Evolutionary conservation across 2,113 vertebrate genomes (phyloP).

Genomic region (Heloderma charlesbogerti): DNA sequence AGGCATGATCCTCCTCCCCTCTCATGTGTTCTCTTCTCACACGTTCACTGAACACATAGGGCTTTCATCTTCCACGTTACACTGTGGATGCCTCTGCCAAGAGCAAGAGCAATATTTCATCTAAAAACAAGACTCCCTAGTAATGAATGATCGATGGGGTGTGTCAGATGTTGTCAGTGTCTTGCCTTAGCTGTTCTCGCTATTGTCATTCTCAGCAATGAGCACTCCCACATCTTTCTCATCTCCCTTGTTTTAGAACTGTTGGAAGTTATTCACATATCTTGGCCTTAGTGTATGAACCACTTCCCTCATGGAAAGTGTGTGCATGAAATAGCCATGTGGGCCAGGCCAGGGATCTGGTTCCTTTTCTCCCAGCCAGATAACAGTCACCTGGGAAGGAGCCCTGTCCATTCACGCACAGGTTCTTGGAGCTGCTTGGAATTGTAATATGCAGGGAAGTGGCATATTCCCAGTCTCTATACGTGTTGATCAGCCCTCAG

Average conservation of each 20-base stretch:
- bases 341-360: too few species aligned
- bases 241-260: not conserved
- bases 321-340: not conserved
- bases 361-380: not conserved
- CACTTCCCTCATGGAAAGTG: not conserved
- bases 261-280: not conserved
- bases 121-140: not conserved
- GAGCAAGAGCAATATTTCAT: not conserved
- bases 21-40: not conserved
- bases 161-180: not conserved
- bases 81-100: not conserved
- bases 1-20: not conserved
- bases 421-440: not conserved
- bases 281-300: not conserved
- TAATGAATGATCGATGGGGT: too few species aligned
- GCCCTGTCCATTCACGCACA: not conserved
- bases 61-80: too few species aligned
- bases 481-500: not conserved
- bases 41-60: too few species aligned
- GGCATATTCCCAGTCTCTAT: not conserved
- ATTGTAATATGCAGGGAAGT: not conserved
- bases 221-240: not conserved
- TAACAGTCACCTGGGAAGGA: not conserved
- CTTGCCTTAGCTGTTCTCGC: not conserved
- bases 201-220: not conserved